phyloP scores from a whole-genome alignment of 1,140 invertebrate genomes.

The Drosophila leontia region DNA sequence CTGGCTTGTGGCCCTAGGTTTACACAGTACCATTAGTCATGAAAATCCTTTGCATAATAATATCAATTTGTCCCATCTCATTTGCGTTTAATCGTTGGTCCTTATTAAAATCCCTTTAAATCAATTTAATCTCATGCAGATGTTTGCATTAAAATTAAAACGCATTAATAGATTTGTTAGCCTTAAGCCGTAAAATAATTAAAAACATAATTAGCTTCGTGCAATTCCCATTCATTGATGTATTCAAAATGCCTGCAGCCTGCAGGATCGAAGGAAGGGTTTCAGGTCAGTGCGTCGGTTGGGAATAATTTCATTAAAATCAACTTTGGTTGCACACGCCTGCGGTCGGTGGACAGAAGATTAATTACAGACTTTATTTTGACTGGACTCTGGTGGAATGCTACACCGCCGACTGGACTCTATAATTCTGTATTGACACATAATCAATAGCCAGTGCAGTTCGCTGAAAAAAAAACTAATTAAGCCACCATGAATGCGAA shows the following conservation, averaged over 20 bases:
- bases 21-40: background rate
- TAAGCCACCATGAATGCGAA: conserved; percentile 41
- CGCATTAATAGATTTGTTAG: conserved; percentile 29
- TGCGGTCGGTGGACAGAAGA: conserved; percentile 27
- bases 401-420: conserved; percentile 4
- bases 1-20: background rate
- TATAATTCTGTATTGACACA: conserved; percentile 62
- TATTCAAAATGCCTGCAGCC: conserved; percentile 26
- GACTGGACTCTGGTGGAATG: background rate
- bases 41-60: background rate
- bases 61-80: background rate
- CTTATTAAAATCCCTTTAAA: conserved; percentile 30
- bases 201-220: conserved; percentile 61
- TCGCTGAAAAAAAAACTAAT: conserved; percentile 56
- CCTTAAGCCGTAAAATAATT: conserved; percentile 67
- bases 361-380: conserved; percentile 52
- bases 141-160: conserved; percentile 39
- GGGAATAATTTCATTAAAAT: conserved; percentile 62
- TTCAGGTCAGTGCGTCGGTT: conserved; percentile 15
- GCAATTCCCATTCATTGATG: conserved; percentile 43
- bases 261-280: conserved; percentile 3
- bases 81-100: conserved; percentile 7
- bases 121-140: conserved; percentile 31
- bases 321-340: conserved; percentile 41
- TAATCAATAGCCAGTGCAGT: conserved; percentile 22